Conservation (phyloP, 2,797 vertebrate genomes). For the Ibycter americanus region DNA sequence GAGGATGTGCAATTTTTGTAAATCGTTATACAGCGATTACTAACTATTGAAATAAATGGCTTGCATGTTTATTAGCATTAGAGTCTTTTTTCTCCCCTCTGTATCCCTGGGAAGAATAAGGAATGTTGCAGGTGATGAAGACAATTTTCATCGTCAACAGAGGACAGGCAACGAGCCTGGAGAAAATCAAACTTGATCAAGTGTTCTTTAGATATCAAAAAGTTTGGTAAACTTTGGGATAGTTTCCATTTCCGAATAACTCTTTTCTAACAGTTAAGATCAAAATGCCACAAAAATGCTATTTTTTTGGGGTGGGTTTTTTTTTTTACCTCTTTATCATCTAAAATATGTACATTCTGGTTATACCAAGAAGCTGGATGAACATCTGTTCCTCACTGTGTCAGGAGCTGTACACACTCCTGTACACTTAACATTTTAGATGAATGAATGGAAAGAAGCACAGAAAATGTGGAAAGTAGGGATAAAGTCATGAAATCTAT, state of each 20-base stretch:
- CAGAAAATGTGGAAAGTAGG: neutral
- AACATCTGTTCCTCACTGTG: neutral
- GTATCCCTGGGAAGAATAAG: neutral
- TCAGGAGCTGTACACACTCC: neutral
- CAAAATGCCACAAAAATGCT: neutral
- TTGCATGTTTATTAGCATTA: constrained; percentile 47
- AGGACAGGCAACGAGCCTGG: neutral
- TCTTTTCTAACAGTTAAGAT: neutral
- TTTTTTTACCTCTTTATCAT: neutral
- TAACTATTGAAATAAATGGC: constrained; percentile 55
- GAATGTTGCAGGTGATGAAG: constrained; percentile 1
- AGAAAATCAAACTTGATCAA: constrained; percentile 10
- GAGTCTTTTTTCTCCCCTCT: constrained; percentile 30
- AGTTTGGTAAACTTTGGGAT: neutral
- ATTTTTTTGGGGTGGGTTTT: neutral
- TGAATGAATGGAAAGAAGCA: neutral
- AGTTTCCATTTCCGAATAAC: neutral
- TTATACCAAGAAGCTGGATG: neutral
- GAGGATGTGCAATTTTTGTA: constrained; percentile 60
- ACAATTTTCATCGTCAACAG: neutral
- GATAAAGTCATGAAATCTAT: neutral
- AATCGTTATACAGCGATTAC: constrained; percentile 53
- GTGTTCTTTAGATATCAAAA: neutral
- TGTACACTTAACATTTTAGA: neutral
- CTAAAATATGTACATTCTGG: neutral